Evolutionary conservation across 2,797 vertebrate species (phyloP), one percentile per base, ranked within the genome.

Genomic region (Cyprinella venusta): DNA sequence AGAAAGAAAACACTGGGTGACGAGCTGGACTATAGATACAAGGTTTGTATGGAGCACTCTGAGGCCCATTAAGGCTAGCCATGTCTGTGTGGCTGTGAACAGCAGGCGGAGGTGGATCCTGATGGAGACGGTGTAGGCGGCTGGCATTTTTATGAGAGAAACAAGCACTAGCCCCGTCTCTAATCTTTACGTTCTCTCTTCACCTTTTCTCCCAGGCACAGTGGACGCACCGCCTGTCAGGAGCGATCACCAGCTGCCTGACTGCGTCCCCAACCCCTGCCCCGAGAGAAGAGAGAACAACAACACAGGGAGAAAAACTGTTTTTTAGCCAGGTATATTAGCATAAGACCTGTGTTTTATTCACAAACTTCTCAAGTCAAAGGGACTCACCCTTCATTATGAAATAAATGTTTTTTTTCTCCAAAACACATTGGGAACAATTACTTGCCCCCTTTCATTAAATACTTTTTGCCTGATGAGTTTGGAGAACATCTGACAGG

Each of bases 181-280:
- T 84, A 87, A 86, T 86, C 82, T 88, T 88, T 70, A 80, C 9
- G 30, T 89, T 80, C 80, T 52, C 85, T 80, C 68, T 80, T 87
- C 85, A 86, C 84, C 81, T 86, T 89, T 85, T 87, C 85, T 86
- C 36, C 12, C 85, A 86, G 85, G 87, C 83, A 26, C 76, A 80
- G 65, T 74, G 56, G 70, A 86, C 68, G 42, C 42, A 5, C 74
- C 63, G 33, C 18, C 84, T 89, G 88, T 89, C 87, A 89, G 65
- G 82, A 74, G 42, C 18, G 18, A 87, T 89, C 87, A 87, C n/a
- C 36, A 82, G 40, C 61, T 67, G 83, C 79, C 63, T 84, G 85
- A 61, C 42, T 84, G 85, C 68, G n/a, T 85, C 63, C 40, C 33
- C 71, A 79, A 70, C 65, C 67, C 48, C 40, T 61, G 52, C 76